Evolutionary conservation across 2,888 invertebrate genomes (phyloP).

Genomic region (Hemaris fuciformis): DNA sequence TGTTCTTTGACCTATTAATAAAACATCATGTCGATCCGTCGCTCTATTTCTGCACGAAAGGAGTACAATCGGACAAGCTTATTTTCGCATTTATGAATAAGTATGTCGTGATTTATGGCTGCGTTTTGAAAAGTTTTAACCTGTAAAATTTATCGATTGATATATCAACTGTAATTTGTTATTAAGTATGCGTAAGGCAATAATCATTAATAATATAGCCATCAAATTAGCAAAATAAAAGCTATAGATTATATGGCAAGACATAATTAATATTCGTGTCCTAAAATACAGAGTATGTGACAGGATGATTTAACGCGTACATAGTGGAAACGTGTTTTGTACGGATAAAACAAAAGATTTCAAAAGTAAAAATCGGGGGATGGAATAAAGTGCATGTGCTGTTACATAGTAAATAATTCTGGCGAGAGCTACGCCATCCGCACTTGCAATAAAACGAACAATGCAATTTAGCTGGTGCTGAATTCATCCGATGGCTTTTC

Average conservation of each 20-base stretch:
- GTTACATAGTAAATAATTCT: constrained; percentile 79
- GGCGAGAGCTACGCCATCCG: constrained; percentile 67
- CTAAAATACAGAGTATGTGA: background rate
- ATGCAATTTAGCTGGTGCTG: constrained; percentile 76
- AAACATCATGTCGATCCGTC: too few relatives aligned
- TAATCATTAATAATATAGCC: background rate
- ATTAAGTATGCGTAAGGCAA: too few relatives aligned
- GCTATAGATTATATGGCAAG: background rate
- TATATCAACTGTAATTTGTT: background rate
- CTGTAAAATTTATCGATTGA: background rate
- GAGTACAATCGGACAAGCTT: too few relatives aligned
- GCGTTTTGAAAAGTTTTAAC: too few relatives aligned
- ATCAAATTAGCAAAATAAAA: background rate
- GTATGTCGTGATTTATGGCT: too few relatives aligned
- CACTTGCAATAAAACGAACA: constrained; percentile 77
- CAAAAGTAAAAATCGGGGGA: constrained; percentile 63
- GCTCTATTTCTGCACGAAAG: too few relatives aligned
- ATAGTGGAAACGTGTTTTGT: constrained; percentile 16
- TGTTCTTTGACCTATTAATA: too few relatives aligned
- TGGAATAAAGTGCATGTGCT: constrained; percentile 73
- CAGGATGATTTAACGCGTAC: background rate
- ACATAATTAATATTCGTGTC: background rate
- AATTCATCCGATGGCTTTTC: constrained; percentile 60
- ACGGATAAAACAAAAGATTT: constrained; percentile 57
- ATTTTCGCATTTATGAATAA: too few relatives aligned